These are phyloP conservation scores for Ophioninae sp. DNA, from an alignment of 2,888 invertebrate genomes.

Conservation along the genomic window DNA sequence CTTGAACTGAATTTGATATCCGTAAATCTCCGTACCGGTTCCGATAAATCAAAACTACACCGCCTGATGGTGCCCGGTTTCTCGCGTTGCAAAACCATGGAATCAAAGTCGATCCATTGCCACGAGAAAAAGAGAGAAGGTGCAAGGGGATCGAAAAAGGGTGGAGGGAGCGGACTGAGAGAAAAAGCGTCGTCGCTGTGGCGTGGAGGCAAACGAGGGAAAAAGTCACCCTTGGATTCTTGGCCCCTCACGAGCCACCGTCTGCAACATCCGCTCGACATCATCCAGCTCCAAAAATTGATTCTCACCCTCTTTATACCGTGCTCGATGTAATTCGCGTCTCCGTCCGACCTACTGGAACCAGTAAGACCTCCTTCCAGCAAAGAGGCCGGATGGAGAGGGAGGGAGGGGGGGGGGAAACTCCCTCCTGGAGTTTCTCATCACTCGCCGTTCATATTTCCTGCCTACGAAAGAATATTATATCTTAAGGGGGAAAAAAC, in stretches of 20 bases:
- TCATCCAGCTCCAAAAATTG: constrained; percentile 77
- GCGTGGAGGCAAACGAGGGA: constrained; percentile 33
- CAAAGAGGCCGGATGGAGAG: too few relatives aligned
- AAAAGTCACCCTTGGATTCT: constrained; percentile 58
- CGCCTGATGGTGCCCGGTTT: constrained; percentile 56
- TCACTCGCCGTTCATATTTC: constrained; percentile 40
- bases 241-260: constrained; percentile 61
- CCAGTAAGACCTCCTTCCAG: too few relatives aligned
- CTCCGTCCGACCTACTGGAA: constrained; percentile 30
- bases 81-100: constrained; percentile 48
- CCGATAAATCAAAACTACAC: constrained; percentile 80
- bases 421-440: constrained; percentile 52
- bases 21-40: constrained; percentile 79
- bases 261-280: constrained; percentile 78
- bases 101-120: constrained; percentile 30
- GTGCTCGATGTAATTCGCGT: constrained; percentile 14
- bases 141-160: too few relatives aligned
- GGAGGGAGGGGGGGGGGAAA: too few relatives aligned
- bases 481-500: constrained; percentile 41
- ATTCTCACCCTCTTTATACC: constrained; percentile 67
- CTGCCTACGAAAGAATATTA: constrained; percentile 47
- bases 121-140: constrained; percentile 53
- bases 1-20: constrained; percentile 79
- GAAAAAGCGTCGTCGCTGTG: constrained; percentile 12
- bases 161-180: too few relatives aligned